Conservation (phyloP, 2,888 invertebrate genomes). For the Lobophora halterata region DNA sequence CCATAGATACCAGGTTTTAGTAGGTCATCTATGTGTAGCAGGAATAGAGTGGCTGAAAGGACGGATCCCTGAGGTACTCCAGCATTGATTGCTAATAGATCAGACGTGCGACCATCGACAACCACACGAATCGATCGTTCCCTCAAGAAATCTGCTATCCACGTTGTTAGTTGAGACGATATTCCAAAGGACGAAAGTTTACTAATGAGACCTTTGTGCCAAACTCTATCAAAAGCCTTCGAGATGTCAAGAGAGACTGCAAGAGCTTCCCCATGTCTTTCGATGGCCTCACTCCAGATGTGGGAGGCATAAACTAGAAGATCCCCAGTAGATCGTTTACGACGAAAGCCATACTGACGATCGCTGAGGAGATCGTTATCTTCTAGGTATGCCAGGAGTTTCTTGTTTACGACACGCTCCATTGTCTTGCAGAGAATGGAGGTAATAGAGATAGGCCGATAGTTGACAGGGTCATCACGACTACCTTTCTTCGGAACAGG, state of each 20-base stretch:
- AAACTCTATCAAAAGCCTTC: conserved; percentile 1
- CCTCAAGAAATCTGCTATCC: too few relatives aligned
- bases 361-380: conserved; percentile 17
- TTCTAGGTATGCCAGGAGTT: conserved; percentile 4
- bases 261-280: background rate
- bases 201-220: background rate
- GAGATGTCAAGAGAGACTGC: background rate
- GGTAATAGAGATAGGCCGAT: conserved; percentile 15
- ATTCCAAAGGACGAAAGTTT: too few relatives aligned
- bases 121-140: too few relatives aligned
- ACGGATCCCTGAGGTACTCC: too few relatives aligned
- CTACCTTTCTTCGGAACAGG: background rate
- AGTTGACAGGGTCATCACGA: background rate
- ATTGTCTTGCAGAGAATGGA: conserved; percentile 3
- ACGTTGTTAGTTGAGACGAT: too few relatives aligned
- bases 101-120: too few relatives aligned
- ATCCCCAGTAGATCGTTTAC: background rate
- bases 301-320: conserved; percentile 1
- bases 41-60: too few relatives aligned
- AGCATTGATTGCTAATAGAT: too few relatives aligned
- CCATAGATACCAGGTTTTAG: too few relatives aligned
- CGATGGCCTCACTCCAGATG: background rate
- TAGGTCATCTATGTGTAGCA: too few relatives aligned
- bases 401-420: conserved; percentile 18
- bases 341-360: background rate